These are phyloP conservation scores for Lasioglossum morio DNA, from an alignment of 2,888 invertebrate species.

Conservation along the genomic window DNA sequence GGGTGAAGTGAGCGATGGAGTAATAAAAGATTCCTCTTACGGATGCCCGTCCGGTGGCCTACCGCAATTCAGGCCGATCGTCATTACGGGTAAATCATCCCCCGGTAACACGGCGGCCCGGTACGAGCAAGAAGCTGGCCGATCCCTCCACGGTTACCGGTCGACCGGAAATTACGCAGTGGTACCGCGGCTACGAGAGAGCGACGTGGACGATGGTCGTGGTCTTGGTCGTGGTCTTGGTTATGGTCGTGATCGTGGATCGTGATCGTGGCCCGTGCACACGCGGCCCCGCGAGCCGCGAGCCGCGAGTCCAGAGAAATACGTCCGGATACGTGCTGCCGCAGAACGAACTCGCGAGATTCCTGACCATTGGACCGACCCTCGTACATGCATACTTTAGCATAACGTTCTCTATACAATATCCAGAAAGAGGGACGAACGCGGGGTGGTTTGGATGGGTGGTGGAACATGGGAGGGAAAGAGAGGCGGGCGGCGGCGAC, in stretches of 20 bases:
- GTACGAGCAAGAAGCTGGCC: constrained; percentile 50
- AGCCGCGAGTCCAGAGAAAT: constrained; percentile 54
- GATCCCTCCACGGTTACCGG: constrained; percentile 66
- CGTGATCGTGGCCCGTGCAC: constrained; percentile 43
- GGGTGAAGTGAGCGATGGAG: not conserved
- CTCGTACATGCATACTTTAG: constrained; percentile 78
- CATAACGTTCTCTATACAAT: constrained; percentile 78
- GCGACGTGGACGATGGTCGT: constrained; percentile 25
- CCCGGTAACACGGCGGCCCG: constrained; percentile 48
- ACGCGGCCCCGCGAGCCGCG: constrained; percentile 51
- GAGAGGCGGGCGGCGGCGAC: constrained; percentile 24
- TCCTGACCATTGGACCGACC: constrained; percentile 77
- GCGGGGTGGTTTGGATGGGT: constrained; percentile 31
- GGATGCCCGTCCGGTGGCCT: constrained; percentile 67
- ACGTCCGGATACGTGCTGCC: constrained; percentile 72
- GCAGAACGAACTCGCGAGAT: constrained; percentile 73
- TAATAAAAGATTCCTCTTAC: constrained; percentile 56
- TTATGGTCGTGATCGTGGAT: constrained; percentile 35
- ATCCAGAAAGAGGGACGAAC: constrained; percentile 74
- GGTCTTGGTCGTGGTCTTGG: constrained; percentile 35
- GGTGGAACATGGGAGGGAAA: constrained; percentile 46
- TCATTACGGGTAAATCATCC: constrained; percentile 72
- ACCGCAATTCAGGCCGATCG: constrained; percentile 71
- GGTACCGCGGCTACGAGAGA: constrained; percentile 42
- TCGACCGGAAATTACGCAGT: constrained; percentile 64